Conservation (phyloP, 2,797 vertebrate species). For the Jordanella pulchra region DNA sequence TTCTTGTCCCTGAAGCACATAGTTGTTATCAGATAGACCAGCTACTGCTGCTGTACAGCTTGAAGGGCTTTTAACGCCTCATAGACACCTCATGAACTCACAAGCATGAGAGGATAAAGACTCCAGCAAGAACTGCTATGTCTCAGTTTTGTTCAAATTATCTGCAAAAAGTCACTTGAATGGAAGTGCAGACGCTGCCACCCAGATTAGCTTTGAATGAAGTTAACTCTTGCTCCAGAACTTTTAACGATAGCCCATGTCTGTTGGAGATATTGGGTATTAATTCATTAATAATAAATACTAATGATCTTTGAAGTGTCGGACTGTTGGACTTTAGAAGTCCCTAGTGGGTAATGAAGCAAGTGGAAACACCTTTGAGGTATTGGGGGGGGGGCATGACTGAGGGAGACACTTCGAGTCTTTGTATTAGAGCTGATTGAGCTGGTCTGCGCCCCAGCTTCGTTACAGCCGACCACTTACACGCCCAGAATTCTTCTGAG, state of each 20-base stretch:
- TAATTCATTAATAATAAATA: constrained; percentile 84
- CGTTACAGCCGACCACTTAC: constrained; percentile 70
- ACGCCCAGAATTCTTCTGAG: constrained; percentile 61
- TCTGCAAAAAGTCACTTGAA: constrained; percentile 47
- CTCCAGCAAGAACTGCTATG: constrained; percentile 30
- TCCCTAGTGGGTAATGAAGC: constrained; percentile 76
- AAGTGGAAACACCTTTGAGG: constrained; percentile 83
- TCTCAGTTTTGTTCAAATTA: constrained; percentile 45
- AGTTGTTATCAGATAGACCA: constrained; percentile 71
- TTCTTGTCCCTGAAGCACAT: constrained; percentile 53
- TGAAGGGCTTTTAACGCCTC: constrained; percentile 64
- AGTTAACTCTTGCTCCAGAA: constrained; percentile 77
- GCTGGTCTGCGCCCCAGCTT: constrained; percentile 66
- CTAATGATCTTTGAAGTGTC: constrained; percentile 80
- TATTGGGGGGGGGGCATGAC: constrained; percentile 50
- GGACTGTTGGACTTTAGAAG: constrained; percentile 70
- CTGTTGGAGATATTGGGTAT: constrained; percentile 77
- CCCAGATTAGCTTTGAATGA: constrained; percentile 70
- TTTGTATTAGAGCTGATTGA: constrained; percentile 84
- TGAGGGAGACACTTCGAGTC: constrained; percentile 69
- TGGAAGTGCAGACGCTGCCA: constrained; percentile 55
- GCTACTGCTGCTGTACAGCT: constrained; percentile 57
- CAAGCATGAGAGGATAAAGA: constrained; percentile 44
- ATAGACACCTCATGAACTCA: constrained; percentile 62
- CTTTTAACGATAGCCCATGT: constrained; percentile 79